Percentiles rank a stretch among this genome's conserved stretches.
Conservation (phyloP, 2,888 invertebrate genomes). For the Acronicta aceris region DNA sequence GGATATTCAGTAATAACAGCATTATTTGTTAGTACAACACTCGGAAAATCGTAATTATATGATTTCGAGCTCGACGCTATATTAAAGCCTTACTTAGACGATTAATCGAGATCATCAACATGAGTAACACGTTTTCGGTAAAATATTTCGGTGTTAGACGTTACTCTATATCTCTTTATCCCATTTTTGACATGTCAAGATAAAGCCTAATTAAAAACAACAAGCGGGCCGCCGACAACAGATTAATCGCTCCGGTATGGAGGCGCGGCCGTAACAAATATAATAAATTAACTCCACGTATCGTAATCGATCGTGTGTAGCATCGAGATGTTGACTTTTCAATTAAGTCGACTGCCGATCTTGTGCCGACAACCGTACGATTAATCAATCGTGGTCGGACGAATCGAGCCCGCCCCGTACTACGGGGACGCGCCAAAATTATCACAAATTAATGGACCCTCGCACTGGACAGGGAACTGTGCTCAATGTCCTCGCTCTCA, state of each 20-base stretch:
- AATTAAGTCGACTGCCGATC: constrained; percentile 83
- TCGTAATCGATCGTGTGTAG: constrained; percentile 77
- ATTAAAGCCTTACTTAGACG: constrained; percentile 28
- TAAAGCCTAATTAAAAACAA: constrained; percentile 60
- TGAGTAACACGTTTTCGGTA: constrained; percentile 5
- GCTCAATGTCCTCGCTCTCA: constrained; percentile 44
- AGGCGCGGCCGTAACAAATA: constrained; percentile 60
- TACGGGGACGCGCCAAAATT: constrained; percentile 57
- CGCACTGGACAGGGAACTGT: constrained; percentile 34
- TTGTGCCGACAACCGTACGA: constrained; percentile 74
- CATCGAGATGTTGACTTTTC: constrained; percentile 87
- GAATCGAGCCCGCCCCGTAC: constrained; percentile 45
- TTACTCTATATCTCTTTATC: constrained; percentile 18
- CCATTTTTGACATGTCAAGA: constrained; percentile 37
- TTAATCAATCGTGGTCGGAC: constrained; percentile 75
- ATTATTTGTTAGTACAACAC: constrained; percentile 41
- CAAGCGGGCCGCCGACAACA: constrained; percentile 39
- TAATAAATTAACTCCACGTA: constrained; percentile 76
- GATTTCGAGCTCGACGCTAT: constrained; percentile 22
- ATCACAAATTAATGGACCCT: constrained; percentile 58
- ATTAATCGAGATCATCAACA: constrained; percentile 31
- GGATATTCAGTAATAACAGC: constrained; percentile 45
- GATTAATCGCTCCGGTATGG: constrained; percentile 47
- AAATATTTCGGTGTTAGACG: constrained; percentile 19
- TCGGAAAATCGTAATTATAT: constrained; percentile 46